Base-by-base conservation (phyloP, 2,888 invertebrate species). In the Orgyia antiqua region DNA sequence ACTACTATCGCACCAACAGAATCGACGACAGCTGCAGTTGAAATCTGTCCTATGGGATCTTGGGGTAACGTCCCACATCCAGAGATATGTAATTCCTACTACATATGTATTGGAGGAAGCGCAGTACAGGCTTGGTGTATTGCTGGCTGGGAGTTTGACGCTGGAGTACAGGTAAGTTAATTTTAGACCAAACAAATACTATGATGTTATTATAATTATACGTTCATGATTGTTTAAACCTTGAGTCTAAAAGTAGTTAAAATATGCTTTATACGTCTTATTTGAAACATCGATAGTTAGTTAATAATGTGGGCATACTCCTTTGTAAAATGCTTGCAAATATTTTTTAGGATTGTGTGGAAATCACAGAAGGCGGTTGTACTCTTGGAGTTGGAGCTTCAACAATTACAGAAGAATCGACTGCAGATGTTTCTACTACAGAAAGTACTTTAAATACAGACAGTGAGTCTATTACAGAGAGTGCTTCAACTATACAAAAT, bases 331-430 rank as follows among this genome's bases (percentile, higher is more conserved):
- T n/a, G n/a, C n/a, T n/a, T n/a, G n/a, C n/a, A n/a, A n/a, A n/a
- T n/a, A n/a, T n/a, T n/a, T 34, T 29, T 8, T 8, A 48, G 48
- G 7, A 10, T 0, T 48, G 50, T 12, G 27, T 39, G 0, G 4
- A 4, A 1, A 51, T 50, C 11, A 15, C 33, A 1, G 51, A 46
- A 8, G 50, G 50, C 0, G 50, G 50, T 1, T 50, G 50, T 6
- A 42, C 51, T 1, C 23, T 43, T 1, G 36, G 34, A 2, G 2
- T 29, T 10, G 11, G 24, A 6, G 31, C 33, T 1, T 11, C 24
- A 10, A 20, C 20, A 9, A 4, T 4, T n/a, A 11, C 13, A 9
- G 13, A n/a, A 7, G 2, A 4, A 9, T 5, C 9, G 6, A 12
- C 15, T 4, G 17, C 10, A 10, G n/a, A 9, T n/a, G n/a, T n/a